phyloP scores from a whole-genome alignment of 1,140 invertebrate species.

The Plectus sambesii region DNA sequence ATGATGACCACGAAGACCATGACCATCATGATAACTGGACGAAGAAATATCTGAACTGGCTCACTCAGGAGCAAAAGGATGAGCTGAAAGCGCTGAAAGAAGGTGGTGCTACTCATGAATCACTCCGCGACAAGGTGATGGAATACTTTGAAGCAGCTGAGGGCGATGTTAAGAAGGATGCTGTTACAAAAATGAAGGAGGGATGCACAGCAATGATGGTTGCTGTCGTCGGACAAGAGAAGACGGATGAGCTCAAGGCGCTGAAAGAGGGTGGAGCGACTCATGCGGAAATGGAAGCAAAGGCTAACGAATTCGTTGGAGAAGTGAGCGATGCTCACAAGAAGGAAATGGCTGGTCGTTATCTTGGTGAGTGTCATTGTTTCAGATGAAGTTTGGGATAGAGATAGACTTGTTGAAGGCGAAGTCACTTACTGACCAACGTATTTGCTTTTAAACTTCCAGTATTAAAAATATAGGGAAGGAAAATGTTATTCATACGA shows the following conservation, averaged over 20 bases:
- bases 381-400: too few relatives aligned
- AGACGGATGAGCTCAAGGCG: conserved; percentile 1
- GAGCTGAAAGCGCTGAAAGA: conserved; percentile 12
- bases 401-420: too few relatives aligned
- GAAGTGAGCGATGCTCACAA: conserved; percentile 4
- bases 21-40: too few relatives aligned
- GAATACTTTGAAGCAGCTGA: conserved; percentile 16
- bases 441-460: too few relatives aligned
- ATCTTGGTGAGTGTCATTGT: too few relatives aligned
- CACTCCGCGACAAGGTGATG: conserved; percentile 14
- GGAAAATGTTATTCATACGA: too few relatives aligned
- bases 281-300: neutral
- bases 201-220: neutral
- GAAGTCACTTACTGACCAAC: too few relatives aligned
- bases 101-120: conserved; percentile 9
- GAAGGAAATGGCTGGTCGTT: conserved; percentile 42
- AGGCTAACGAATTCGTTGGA: conserved; percentile 7
- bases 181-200: conserved; percentile 1
- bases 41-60: neutral
- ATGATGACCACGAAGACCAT: neutral
- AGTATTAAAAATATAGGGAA: too few relatives aligned
- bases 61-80: neutral
- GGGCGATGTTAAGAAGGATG: neutral
- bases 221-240: conserved; percentile 1
- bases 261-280: neutral